A percentile compares a stretch with the other conserved stretches of the same genome.
Conservation (phyloP, 2,888 invertebrate species). For the Stramonita haemastoma region DNA sequence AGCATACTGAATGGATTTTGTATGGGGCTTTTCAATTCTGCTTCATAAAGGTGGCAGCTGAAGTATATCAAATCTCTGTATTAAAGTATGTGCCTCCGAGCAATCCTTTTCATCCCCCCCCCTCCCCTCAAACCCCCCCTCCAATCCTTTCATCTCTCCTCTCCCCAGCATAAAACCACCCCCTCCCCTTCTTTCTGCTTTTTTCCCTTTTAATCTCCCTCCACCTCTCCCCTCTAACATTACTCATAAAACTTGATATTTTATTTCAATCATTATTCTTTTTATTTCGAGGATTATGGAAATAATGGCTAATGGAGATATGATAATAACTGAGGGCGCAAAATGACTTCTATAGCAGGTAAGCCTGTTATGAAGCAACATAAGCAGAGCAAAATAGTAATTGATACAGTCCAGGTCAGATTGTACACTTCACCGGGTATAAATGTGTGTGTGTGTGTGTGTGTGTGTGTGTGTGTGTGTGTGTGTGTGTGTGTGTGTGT, state of each 20-base stretch:
- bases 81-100: no score
- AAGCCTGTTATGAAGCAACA: neutral
- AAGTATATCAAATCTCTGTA: no score
- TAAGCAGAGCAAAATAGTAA: neutral
- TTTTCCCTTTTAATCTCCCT: no score
- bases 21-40: neutral
- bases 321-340: neutral
- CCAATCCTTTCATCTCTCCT: no score
- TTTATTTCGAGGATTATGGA: neutral
- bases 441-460: neutral
- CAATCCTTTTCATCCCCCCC: neutral
- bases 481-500: conserved; percentile 19
- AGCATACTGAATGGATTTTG: neutral
- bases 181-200: neutral
- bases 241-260: neutral
- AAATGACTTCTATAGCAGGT: neutral
- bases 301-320: neutral
- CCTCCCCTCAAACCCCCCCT: neutral
- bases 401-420: neutral
- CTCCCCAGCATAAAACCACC: neutral
- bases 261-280: neutral
- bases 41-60: no score
- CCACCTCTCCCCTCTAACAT: neutral
- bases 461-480: conserved; percentile 20
- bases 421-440: neutral